Conservation (phyloP, 92 coral and sea anemone species). For the Anthopleura xanthogrammica region DNA sequence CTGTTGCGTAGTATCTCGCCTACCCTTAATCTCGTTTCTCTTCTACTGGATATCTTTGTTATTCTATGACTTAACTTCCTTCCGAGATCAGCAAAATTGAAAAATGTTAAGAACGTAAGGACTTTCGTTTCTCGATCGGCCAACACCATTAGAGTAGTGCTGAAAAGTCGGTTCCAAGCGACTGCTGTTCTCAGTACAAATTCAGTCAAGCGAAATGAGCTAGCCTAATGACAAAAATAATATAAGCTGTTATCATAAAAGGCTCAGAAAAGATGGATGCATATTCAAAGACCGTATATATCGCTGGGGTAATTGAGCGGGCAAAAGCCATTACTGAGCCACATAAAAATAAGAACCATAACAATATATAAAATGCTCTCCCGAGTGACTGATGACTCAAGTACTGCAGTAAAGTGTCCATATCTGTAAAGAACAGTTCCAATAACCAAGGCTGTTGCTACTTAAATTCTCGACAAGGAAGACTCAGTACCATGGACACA, state of each 20-base stretch:
- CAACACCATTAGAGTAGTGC: neutral
- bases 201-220: slow-evolving; percentile 27
- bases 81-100: slow-evolving; percentile 11
- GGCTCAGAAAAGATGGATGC: slow-evolving; percentile 18
- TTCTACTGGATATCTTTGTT: slow-evolving; percentile 12
- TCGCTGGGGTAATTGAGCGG: slow-evolving; percentile 24
- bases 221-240: slow-evolving; percentile 6
- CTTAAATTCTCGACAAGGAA: slow-evolving; percentile 33
- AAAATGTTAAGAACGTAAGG: neutral
- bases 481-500: slow-evolving; percentile 40
- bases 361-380: slow-evolving; percentile 22
- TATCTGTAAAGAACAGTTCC: slow-evolving; percentile 14
- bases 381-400: slow-evolving; percentile 18
- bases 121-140: slow-evolving; percentile 11
- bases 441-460: slow-evolving; percentile 12
- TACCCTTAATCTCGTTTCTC: slow-evolving; percentile 1
- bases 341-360: slow-evolving; percentile 1
- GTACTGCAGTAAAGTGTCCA: slow-evolving; percentile 13
- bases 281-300: slow-evolving; percentile 14
- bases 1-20: slow-evolving; percentile 22
- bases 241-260: slow-evolving; percentile 7
- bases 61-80: slow-evolving; percentile 23
- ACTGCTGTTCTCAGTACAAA: slow-evolving; percentile 28
- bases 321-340: slow-evolving; percentile 14
- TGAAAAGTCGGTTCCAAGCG: slow-evolving; percentile 15